Base-by-base conservation (phyloP, 2,797 vertebrate species). In the Picus viridis region DNA sequence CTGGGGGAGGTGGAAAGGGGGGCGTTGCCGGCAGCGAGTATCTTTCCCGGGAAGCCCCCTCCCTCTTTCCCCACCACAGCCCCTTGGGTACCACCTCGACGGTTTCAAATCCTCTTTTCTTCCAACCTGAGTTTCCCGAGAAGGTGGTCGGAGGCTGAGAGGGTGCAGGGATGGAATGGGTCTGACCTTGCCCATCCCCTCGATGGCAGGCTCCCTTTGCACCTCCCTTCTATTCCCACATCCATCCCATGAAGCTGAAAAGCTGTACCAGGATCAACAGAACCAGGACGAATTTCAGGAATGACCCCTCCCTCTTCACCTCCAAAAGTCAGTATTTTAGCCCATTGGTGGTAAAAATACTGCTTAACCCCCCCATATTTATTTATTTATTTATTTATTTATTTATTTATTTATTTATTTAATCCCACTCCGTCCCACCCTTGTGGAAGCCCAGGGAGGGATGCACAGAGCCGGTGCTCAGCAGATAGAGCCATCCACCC, bases 401-500 rank as follows among this genome's bases (percentile, higher is more conserved):
- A 16, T 17, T 19, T 45, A 9, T 45, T 19, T 45, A 45, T 9
- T 12, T 9, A 0, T 6, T 30, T 53, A 53, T 18, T 20, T 43
- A 16, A 2, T 10, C 13, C 16, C 7, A 9, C 8, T 10, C 2
- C 0, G 3, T 26, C 47, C 24, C 34, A 26, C 49, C 19, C 9
- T 45, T 8, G 36, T 54, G 24, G 32, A 70, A 80, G 10, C 41
- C 34, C 34, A 15, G 2, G 41, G 32, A 9, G 8, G 12, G 4
- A 53, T 70, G 56, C 22, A 26, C 49, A 54, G 24, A 91, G 70
- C 75, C 64, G 65, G 54, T 59, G 17, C 3, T 94, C 88, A 83
- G 94, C 94, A 97, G 84, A 96, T 88, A 96, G 17, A 97, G 93
- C 81, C 73, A 79, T 95, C 93, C 5, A 4, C 79, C 53, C 87